Percentiles rank a stretch among this genome's conserved stretches.
Conservation (phyloP, 1,140 invertebrate genomes). For the Drosophila pectinifera region DNA sequence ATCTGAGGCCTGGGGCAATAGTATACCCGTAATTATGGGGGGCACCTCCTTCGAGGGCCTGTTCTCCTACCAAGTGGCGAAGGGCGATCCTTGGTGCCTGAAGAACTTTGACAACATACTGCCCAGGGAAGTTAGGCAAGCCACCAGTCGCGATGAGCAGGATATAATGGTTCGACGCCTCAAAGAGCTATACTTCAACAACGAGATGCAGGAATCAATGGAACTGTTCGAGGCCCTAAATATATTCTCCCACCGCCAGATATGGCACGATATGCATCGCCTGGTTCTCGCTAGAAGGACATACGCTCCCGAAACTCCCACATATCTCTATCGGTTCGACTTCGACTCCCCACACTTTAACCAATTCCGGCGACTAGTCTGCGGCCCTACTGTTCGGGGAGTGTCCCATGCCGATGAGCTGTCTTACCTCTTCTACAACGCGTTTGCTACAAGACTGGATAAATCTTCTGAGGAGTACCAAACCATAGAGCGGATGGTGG, state of each 20-base stretch:
- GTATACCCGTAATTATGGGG: slow-evolving; percentile 85
- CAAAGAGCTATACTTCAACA: slow-evolving; percentile 62
- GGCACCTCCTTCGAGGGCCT: slow-evolving; percentile 80
- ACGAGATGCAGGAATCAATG: slow-evolving; percentile 54
- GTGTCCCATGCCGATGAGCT: slow-evolving; percentile 88
- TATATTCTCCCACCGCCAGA: slow-evolving; percentile 79
- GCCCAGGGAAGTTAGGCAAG: slow-evolving; percentile 57
- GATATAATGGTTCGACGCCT: slow-evolving; percentile 49
- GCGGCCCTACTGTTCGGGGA: slow-evolving; percentile 56
- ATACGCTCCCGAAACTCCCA: slow-evolving; percentile 61
- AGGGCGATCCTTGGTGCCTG: slow-evolving; percentile 47
- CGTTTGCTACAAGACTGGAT: slow-evolving; percentile 43
- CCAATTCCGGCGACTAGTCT: slow-evolving; percentile 75
- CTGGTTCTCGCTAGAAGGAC: slow-evolving; percentile 63
- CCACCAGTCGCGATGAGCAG: slow-evolving; percentile 35
- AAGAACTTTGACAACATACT: slow-evolving; percentile 60
- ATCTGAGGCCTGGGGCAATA: slow-evolving; percentile 72
- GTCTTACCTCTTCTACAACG: slow-evolving; percentile 87
- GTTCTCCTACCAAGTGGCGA: slow-evolving; percentile 56
- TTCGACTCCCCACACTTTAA: slow-evolving; percentile 78
- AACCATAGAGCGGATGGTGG: slow-evolving; percentile 77
- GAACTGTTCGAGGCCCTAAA: slow-evolving; percentile 55
- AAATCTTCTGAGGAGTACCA: slow-evolving; percentile 63
- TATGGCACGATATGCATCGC: slow-evolving; percentile 83
- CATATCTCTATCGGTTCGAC: slow-evolving; percentile 85